Percentiles rank a stretch among this genome's conserved stretches.
These are phyloP conservation scores for Oreochromis grahami DNA, from an alignment of 2,797 vertebrate species.

Conservation along the genomic window DNA sequence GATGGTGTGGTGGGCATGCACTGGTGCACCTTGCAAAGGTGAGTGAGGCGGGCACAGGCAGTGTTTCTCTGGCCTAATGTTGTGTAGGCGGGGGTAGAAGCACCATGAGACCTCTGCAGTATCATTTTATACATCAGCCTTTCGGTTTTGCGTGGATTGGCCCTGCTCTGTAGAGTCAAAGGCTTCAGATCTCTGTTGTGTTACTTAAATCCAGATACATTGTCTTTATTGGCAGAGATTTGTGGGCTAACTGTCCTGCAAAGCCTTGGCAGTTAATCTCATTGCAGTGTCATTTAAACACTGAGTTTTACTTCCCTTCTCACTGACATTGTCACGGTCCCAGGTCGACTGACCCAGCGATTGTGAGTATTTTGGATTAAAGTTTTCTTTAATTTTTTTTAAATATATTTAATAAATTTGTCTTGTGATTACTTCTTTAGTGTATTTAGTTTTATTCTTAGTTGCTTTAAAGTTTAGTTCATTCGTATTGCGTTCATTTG, in stretches of 20 bases:
- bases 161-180: not conserved
- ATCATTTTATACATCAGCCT: not conserved
- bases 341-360: not conserved
- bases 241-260: not conserved
- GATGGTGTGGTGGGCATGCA: rapidly evolving
- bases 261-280: not conserved
- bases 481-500: not conserved
- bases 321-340: rapidly evolving
- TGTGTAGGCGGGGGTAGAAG: not conserved
- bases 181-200: not conserved
- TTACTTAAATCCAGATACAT: not conserved
- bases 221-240: not conserved
- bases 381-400: not conserved
- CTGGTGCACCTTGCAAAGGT: not conserved
- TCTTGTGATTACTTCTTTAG: not conserved
- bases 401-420: not conserved
- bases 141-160: not conserved
- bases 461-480: not conserved
- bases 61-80: not conserved
- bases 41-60: not conserved
- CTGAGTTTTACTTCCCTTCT: not conserved
- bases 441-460: not conserved
- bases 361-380: not conserved
- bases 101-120: not conserved
- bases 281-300: not conserved